Conservation (phyloP, 2,888 invertebrate genomes). For the Calameuta pallipes region DNA sequence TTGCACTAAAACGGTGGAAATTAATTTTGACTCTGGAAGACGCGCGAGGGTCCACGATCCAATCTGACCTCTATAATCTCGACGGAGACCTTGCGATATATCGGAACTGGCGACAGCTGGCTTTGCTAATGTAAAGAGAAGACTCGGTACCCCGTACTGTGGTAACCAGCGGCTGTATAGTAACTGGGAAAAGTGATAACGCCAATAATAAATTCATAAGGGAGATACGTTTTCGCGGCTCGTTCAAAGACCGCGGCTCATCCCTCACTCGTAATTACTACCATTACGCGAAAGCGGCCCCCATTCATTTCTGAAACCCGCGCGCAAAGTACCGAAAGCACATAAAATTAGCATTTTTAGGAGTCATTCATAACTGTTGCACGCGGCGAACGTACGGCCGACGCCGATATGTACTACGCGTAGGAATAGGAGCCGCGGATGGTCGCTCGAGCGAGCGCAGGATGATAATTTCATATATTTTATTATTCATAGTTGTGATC, state of each 20-base stretch:
- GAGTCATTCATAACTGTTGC: constrained; percentile 29
- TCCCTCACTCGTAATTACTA: constrained; percentile 25
- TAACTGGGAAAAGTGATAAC: constrained; percentile 5
- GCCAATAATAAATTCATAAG: constrained; percentile 17
- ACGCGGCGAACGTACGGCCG: constrained; percentile 6
- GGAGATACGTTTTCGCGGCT: constrained; percentile 13
- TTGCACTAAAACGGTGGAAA: background rate
- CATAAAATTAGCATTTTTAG: constrained; percentile 43
- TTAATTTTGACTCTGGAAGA: background rate
- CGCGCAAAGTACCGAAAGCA: constrained; percentile 21
- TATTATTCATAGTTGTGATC: background rate
- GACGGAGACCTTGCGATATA: background rate
- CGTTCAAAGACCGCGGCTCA: constrained; percentile 13
- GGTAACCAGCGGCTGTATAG: background rate
- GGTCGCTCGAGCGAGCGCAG: background rate
- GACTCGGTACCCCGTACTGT: background rate
- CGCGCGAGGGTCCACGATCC: background rate
- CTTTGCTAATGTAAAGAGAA: background rate
- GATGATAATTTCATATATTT: constrained; percentile 4
- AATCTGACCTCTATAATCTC: background rate
- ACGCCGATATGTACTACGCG: background rate
- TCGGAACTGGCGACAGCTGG: background rate
- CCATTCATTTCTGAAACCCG: constrained; percentile 16
- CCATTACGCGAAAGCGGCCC: constrained; percentile 12
- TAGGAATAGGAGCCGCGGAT: background rate